phyloP scores from a whole-genome alignment of 2,113 vertebrate species.

The Eupsittula cactorum region DNA sequence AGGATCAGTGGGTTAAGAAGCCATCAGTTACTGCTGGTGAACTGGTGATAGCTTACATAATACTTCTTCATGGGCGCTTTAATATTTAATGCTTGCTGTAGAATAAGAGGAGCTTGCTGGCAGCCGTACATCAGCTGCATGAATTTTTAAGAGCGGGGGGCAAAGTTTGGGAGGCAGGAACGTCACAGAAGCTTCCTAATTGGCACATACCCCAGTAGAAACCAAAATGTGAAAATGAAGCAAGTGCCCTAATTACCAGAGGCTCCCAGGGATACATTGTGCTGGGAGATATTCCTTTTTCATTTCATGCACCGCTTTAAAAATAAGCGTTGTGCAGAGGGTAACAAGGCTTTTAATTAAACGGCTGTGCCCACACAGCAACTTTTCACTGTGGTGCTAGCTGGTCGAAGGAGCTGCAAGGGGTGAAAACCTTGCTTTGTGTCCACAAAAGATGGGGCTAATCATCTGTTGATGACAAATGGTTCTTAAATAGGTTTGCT shows the following conservation, averaged over 20 bases:
- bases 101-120: conserved; percentile 16
- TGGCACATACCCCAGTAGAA: conserved; percentile 71
- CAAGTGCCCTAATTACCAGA: conserved; percentile 71
- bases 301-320: conserved; percentile 51
- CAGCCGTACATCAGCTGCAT: conserved; percentile 13
- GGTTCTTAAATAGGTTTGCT: background rate
- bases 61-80: background rate
- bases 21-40: background rate
- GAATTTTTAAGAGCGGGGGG: background rate
- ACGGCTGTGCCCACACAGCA: conserved; percentile 32
- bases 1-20: background rate
- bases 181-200: conserved; percentile 51
- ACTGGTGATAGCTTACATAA: background rate
- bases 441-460: conserved; percentile 4
- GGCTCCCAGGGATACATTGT: conserved; percentile 63
- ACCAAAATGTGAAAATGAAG: conserved; percentile 67
- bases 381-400: background rate
- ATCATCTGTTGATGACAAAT: background rate
- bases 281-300: conserved; percentile 65
- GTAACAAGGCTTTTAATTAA: conserved; percentile 35
- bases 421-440: background rate
- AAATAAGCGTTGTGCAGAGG: conserved; percentile 27
- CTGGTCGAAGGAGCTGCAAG: background rate
- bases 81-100: conserved; percentile 54
- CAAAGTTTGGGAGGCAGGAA: background rate